A percentile compares a stretch with the other conserved stretches of the same genome.
These are phyloP conservation scores for Dryococelus australis DNA, from an alignment of 2,888 invertebrate genomes.

Conservation along the genomic window DNA sequence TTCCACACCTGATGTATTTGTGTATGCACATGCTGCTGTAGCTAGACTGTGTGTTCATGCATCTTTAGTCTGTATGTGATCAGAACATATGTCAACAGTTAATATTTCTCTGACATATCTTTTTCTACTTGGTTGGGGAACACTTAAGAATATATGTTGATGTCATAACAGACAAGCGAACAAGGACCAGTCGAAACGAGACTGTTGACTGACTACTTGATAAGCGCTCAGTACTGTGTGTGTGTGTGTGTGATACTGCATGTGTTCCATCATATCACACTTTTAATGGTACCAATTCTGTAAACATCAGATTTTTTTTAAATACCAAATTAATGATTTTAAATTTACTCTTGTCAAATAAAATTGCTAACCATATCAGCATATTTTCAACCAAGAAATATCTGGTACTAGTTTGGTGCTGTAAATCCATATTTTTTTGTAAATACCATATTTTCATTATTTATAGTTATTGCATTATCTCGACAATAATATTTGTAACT, in stretches of 20 bases:
- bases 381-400: neutral
- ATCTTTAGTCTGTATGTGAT: neutral
- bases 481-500: too few species aligned
- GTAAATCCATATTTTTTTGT: too few species aligned
- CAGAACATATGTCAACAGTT: too few species aligned
- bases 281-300: neutral
- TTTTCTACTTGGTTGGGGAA: too few species aligned
- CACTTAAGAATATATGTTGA: too few species aligned
- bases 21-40: neutral
- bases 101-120: too few species aligned
- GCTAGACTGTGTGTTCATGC: neutral
- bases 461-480: too few species aligned
- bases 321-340: neutral
- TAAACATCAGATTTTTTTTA: neutral
- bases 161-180: neutral
- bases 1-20: neutral
- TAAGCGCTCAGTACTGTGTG: neutral
- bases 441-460: too few species aligned
- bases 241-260: neutral
- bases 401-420: too few species aligned
- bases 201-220: neutral
- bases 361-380: neutral
- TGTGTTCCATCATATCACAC: neutral
- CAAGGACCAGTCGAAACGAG: neutral
- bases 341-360: neutral